These are phyloP conservation scores for Siniperca scherzeri DNA, from an alignment of 2,797 vertebrate species.

Conservation along the genomic window DNA sequence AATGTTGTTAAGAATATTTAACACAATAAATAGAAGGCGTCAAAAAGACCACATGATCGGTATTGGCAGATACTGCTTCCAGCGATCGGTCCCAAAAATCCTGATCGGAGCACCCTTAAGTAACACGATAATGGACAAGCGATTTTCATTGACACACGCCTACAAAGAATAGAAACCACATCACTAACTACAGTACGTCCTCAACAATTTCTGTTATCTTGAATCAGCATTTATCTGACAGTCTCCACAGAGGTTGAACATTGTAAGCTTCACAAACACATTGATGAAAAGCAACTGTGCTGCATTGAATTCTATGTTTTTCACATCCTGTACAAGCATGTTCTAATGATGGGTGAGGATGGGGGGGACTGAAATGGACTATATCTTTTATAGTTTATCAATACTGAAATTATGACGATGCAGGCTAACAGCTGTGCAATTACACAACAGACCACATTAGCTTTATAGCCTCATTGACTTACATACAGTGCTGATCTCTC, in stretches of 20 bases:
- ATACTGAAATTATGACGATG: conserved; percentile 27
- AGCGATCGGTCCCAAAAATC: too few relatives aligned
- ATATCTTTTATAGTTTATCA: conserved; percentile 15
- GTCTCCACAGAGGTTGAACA: not conserved
- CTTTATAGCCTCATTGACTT: conserved; percentile 37
- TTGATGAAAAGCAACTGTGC: not conserved
- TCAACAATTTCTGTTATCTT: not conserved
- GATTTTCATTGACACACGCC: not conserved
- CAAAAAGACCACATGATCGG: too few relatives aligned
- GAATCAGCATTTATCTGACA: conserved; percentile 1
- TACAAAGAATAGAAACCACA: not conserved
- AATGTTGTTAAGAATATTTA: too few relatives aligned
- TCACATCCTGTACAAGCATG: not conserved
- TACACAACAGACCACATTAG: conserved; percentile 28
- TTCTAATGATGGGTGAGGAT: not conserved
- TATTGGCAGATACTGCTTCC: too few relatives aligned
- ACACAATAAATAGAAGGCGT: too few relatives aligned
- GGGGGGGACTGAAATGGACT: not conserved
- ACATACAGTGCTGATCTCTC: conserved; percentile 15
- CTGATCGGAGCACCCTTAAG: too few relatives aligned
- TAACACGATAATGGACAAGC: too few relatives aligned
- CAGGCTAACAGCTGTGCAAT: conserved; percentile 34
- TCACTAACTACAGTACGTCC: not conserved
- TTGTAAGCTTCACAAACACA: not conserved
- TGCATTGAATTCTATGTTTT: not conserved